A percentile compares a stretch with the other conserved stretches of the same genome.
Evolutionary conservation across 2,113 vertebrate genomes (phyloP).

Genomic region (Podilymbus podiceps): DNA sequence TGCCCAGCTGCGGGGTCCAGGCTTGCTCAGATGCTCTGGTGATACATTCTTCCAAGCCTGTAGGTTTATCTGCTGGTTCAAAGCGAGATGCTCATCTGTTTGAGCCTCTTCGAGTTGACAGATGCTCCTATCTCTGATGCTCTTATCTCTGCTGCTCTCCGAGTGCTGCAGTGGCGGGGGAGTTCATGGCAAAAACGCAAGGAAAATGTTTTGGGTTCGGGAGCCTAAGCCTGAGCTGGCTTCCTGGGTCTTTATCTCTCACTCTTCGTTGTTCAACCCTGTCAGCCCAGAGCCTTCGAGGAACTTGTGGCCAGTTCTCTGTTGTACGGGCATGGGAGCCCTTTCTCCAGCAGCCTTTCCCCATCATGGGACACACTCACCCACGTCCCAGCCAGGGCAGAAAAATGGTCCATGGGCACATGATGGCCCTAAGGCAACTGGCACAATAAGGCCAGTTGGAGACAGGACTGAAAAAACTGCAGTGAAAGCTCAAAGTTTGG

Average conservation of each 20-base stretch:
- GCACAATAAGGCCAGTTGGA: neutral
- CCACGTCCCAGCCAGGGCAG: fast-evolving
- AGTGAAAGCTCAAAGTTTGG: neutral
- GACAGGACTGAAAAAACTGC: neutral
- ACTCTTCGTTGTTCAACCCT: fast-evolving
- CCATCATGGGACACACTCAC: neutral
- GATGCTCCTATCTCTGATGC: neutral
- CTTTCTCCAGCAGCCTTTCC: neutral
- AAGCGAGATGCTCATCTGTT: constrained; percentile 8
- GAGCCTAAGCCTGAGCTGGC: neutral
- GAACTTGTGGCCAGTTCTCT: fast-evolving
- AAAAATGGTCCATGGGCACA: neutral
- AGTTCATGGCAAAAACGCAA: neutral
- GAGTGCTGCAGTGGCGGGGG: neutral
- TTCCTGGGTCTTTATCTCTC: neutral
- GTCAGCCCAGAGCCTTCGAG: neutral
- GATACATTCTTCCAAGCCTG: neutral
- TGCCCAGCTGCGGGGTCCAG: neutral
- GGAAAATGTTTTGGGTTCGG: neutral
- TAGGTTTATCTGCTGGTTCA: neutral
- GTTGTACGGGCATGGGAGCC: neutral
- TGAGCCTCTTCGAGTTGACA: constrained; percentile 13
- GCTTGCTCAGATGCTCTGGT: neutral
- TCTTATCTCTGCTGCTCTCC: constrained; percentile 11
- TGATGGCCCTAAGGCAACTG: fast-evolving